phyloP scores from a whole-genome alignment of 2,113 vertebrate species.

The Daubentonia madagascariensis region DNA sequence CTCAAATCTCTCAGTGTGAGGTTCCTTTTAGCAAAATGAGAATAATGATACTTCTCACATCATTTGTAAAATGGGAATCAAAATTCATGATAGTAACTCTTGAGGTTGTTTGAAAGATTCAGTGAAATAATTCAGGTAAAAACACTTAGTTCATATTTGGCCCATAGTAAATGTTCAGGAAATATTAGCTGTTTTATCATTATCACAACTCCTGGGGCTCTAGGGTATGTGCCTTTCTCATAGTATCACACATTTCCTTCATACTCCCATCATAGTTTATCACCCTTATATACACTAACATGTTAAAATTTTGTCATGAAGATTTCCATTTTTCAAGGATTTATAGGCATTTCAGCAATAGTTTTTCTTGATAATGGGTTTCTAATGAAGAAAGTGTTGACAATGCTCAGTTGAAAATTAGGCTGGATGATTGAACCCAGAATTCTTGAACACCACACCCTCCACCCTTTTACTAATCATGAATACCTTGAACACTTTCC shows the following conservation, averaged over 20 bases:
- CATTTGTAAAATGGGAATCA: not conserved
- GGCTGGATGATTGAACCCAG: constrained; percentile 26
- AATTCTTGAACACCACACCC: not conserved
- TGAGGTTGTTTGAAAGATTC: not conserved
- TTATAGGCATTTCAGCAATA: constrained; percentile 31
- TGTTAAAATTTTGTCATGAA: constrained; percentile 37
- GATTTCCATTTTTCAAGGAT: constrained; percentile 49
- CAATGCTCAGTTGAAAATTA: constrained; percentile 40
- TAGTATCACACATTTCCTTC: not conserved
- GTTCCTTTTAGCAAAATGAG: not conserved
- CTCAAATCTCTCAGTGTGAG: not conserved
- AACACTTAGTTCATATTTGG: not conserved
- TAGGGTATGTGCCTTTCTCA: not conserved
- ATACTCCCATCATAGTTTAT: not conserved
- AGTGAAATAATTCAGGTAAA: not conserved
- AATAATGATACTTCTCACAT: not conserved
- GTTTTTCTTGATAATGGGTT: constrained; percentile 45
- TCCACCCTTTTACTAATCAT: constrained; percentile 36
- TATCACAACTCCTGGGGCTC: not conserved
- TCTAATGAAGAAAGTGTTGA: constrained; percentile 63
- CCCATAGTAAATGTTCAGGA: not conserved
- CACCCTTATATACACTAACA: not conserved
- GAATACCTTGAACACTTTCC: constrained; percentile 58
- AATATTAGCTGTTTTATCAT: not conserved
- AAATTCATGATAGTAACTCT: not conserved